phyloP scores from a whole-genome alignment of 1,140 invertebrate species.

The Drosophila eugracilis region DNA sequence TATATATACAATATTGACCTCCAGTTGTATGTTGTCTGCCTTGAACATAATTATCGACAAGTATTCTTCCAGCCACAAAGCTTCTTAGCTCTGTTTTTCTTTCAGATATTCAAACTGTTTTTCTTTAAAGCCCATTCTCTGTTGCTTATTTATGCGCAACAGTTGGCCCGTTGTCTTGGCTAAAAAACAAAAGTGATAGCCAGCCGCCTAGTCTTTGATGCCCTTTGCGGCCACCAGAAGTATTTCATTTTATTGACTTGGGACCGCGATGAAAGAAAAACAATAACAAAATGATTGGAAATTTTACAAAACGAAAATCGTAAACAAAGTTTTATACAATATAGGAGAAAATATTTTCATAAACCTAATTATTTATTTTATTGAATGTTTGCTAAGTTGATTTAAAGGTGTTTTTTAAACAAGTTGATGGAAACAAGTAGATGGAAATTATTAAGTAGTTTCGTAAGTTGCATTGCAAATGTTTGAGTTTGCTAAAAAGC shows the following conservation, averaged over 20 bases:
- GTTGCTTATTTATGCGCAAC: conserved; percentile 74
- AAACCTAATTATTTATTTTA: neutral
- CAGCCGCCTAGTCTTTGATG: conserved; percentile 31
- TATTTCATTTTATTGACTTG: conserved; percentile 19
- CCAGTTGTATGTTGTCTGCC: conserved; percentile 58
- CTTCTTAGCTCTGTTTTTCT: conserved; percentile 50
- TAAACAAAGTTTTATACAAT: neutral
- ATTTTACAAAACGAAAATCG: conserved; percentile 3
- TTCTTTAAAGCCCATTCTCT: conserved; percentile 51
- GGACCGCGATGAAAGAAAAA: conserved; percentile 25
- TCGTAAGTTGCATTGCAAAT: too few relatives aligned
- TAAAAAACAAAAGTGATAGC: conserved; percentile 44
- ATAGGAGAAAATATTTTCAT: neutral
- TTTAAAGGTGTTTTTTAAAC: too few relatives aligned
- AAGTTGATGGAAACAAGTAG: too few relatives aligned
- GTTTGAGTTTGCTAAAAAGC: too few relatives aligned
- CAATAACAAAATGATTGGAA: conserved; percentile 4
- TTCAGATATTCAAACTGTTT: conserved; percentile 12
- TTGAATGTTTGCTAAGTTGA: neutral
- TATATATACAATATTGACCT: conserved; percentile 60
- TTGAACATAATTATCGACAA: conserved; percentile 69
- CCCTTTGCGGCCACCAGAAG: conserved; percentile 13
- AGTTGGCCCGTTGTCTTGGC: conserved; percentile 59
- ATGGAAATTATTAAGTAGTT: too few relatives aligned
- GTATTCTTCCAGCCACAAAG: conserved; percentile 36